These are phyloP conservation scores for Sinocyclocheilus rhinocerous DNA, from an alignment of 2,113 vertebrate genomes.

Conservation along the genomic window DNA sequence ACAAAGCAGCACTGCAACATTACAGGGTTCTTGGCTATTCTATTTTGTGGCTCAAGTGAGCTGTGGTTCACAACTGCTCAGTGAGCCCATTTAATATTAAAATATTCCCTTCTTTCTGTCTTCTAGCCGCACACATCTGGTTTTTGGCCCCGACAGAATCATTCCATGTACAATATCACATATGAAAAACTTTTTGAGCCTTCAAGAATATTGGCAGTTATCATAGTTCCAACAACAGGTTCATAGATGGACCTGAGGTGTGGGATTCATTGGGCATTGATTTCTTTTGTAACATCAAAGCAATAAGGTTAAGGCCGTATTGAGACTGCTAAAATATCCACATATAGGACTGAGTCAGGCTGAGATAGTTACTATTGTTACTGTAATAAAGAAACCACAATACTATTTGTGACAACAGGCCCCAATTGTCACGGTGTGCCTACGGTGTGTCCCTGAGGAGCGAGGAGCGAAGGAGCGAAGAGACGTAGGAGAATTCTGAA, in stretches of 20 bases:
- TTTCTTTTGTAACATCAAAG: neutral
- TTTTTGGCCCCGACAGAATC: neutral
- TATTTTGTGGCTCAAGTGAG: neutral
- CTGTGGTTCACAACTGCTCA: neutral
- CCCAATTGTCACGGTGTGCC: too few species aligned
- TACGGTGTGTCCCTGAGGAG: too few species aligned
- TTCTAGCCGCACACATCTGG: too few species aligned
- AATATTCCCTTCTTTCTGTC: conserved; percentile 12
- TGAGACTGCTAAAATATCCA: neutral
- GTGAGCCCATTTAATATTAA: conserved; percentile 26
- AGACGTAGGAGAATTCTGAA: too few species aligned
- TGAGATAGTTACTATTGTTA: too few species aligned
- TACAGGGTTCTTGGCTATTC: neutral
- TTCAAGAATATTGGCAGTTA: neutral
- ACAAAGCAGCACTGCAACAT: neutral
- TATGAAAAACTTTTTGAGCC: neutral
- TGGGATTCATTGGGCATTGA: neutral
- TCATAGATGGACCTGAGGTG: neutral
- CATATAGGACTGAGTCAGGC: neutral
- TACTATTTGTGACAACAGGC: too few species aligned
- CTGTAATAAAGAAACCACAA: too few species aligned
- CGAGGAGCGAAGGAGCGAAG: too few species aligned
- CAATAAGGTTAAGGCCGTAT: neutral
- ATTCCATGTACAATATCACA: neutral
- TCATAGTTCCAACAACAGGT: neutral